A percentile compares a stretch with the other conserved stretches of the same genome.
phyloP scores from a whole-genome alignment of 2,797 vertebrate species.

The Notolepis coatsorum region DNA sequence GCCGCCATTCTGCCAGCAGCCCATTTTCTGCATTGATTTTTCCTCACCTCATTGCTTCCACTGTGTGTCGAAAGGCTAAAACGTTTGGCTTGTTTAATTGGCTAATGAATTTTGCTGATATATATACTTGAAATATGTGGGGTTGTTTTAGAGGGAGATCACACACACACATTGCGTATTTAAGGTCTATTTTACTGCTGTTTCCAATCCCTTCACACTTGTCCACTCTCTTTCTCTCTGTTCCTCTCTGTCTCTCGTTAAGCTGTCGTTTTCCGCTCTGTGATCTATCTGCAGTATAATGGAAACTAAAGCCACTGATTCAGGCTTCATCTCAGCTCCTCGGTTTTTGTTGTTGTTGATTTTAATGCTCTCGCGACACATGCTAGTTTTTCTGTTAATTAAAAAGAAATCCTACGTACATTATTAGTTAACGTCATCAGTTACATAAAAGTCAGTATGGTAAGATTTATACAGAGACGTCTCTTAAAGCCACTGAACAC shows the following conservation, averaged over 20 bases:
- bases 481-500: too few relatives aligned
- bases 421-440: too few relatives aligned
- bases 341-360: too few relatives aligned
- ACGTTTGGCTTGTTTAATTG: slow-evolving; percentile 40
- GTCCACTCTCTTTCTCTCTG: neutral
- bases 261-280: too few relatives aligned
- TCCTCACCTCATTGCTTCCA: slow-evolving; percentile 51
- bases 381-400: too few relatives aligned
- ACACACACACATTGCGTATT: neutral
- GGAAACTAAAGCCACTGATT: neutral
- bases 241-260: slow-evolving; percentile 13
- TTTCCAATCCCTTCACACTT: neutral
- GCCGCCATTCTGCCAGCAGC: slow-evolving; percentile 12
- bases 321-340: too few relatives aligned
- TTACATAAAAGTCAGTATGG: too few relatives aligned
- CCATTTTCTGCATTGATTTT: slow-evolving; percentile 66
- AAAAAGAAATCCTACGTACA: too few relatives aligned
- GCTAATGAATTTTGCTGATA: slow-evolving; percentile 3
- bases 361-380: slow-evolving; percentile 1
- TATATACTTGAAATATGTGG: neutral
- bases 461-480: too few relatives aligned
- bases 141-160: neutral
- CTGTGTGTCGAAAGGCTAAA: slow-evolving; percentile 32
- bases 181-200: neutral
- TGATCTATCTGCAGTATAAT: neutral